These are phyloP conservation scores for Drosophila paranaensis DNA, from an alignment of 2,888 invertebrate species.

Conservation along the genomic window DNA sequence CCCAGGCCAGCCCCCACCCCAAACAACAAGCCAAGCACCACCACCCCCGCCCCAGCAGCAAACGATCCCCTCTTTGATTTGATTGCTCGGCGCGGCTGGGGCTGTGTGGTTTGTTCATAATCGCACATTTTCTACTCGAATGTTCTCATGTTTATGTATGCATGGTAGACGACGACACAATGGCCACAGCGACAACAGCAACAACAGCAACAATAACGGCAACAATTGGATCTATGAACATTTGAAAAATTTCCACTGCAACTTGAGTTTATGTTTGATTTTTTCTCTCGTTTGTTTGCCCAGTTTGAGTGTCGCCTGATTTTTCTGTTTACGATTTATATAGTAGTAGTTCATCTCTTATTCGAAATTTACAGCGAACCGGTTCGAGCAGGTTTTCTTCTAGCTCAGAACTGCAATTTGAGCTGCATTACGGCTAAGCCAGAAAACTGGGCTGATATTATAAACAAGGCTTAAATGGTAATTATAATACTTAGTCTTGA, in stretches of 20 bases:
- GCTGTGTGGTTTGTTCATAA: conserved; percentile 41
- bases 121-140: conserved; percentile 49
- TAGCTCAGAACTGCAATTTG: not conserved
- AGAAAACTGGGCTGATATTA: not conserved
- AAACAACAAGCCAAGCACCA: not conserved
- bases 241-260: conserved; percentile 62
- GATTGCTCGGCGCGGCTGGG: conserved; percentile 19
- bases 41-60: not conserved
- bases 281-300: not conserved
- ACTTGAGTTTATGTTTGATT: conserved; percentile 25
- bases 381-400: not conserved
- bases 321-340: conserved; percentile 13
- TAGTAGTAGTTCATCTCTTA: not conserved
- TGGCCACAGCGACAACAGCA: conserved; percentile 1
- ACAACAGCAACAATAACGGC: conserved; percentile 6
- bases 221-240: conserved; percentile 23
- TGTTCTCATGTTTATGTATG: conserved; percentile 60
- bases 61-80: conserved; percentile 3
- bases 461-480: not conserved
- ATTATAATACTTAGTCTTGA: not conserved
- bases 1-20: not conserved
- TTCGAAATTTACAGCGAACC: not conserved
- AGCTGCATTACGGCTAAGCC: not conserved
- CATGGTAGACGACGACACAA: conserved; percentile 40
- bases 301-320: conserved; percentile 9